A percentile compares a stretch with the other conserved stretches of the same genome.
Evolutionary conservation across 2,888 invertebrate genomes (phyloP).

Genomic region (Platycheirus albimanus): DNA sequence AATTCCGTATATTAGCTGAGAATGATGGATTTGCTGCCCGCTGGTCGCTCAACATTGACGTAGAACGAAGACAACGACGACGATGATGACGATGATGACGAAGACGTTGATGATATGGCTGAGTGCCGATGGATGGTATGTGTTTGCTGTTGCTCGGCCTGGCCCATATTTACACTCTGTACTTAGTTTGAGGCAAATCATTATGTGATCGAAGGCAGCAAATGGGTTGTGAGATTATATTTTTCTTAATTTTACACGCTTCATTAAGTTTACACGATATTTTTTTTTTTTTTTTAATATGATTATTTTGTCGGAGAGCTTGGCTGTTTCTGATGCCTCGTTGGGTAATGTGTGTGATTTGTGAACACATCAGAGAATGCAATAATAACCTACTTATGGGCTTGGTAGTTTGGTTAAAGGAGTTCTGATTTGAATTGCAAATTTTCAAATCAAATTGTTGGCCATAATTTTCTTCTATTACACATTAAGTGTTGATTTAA

Average conservation of each 20-base stretch:
- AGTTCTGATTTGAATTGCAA: too few species aligned
- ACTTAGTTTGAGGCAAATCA: conserved; percentile 49
- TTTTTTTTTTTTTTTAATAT: too few species aligned
- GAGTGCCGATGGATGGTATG: conserved; percentile 48
- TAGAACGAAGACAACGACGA: background rate
- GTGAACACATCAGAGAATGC: too few species aligned
- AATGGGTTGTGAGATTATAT: conserved; percentile 67
- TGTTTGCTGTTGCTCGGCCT: conserved; percentile 25
- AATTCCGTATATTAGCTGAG: conserved; percentile 59
- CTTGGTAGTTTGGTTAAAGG: too few species aligned
- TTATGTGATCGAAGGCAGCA: conserved; percentile 66
- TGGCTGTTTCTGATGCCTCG: too few species aligned
- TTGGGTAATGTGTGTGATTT: too few species aligned
- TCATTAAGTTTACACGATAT: conserved; percentile 71
- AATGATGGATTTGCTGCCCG: conserved; percentile 53
- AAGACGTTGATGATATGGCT: conserved; percentile 43
- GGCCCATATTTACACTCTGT: conserved; percentile 70
- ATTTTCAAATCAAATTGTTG: too few species aligned
- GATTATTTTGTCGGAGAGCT: conserved; percentile 38
- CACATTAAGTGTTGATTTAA: too few species aligned
- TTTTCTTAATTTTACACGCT: conserved; percentile 72
- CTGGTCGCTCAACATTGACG: conserved; percentile 13
- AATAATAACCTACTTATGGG: too few species aligned
- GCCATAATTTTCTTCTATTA: too few species aligned
- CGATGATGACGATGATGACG: conserved; percentile 5